phyloP scores from a whole-genome alignment of 2,797 vertebrate genomes.

The Odontamblyopus rebecca region DNA sequence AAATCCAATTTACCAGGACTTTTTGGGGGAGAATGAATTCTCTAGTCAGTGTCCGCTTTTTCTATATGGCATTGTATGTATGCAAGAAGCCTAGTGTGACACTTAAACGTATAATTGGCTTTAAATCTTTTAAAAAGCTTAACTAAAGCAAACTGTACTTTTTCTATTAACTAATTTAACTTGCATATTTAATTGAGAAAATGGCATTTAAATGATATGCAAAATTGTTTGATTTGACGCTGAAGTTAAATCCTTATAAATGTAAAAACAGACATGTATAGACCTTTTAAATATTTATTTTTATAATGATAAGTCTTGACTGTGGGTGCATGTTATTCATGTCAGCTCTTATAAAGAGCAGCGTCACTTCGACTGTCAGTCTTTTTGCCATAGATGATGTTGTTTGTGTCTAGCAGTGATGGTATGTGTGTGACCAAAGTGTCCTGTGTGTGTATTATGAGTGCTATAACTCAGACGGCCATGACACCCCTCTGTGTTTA shows the following conservation, averaged over 20 bases:
- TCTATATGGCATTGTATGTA: slow-evolving; percentile 36
- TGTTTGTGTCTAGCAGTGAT: slow-evolving; percentile 29
- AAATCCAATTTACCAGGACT: slow-evolving; percentile 77
- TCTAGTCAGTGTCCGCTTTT: slow-evolving; percentile 54
- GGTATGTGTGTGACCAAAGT: slow-evolving; percentile 30
- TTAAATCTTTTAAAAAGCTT: slow-evolving; percentile 21
- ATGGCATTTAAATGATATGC: background rate
- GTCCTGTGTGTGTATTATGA: slow-evolving; percentile 74
- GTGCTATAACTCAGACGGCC: slow-evolving; percentile 80
- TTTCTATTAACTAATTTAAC: background rate
- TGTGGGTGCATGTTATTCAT: slow-evolving; percentile 18
- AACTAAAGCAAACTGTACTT: background rate
- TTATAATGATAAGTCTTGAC: background rate
- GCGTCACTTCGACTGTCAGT: slow-evolving; percentile 15
- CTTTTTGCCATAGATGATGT: slow-evolving; percentile 37
- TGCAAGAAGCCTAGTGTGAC: slow-evolving; percentile 40
- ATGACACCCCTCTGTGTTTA: slow-evolving; percentile 76
- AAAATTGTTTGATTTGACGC: background rate
- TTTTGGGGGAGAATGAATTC: slow-evolving; percentile 13
- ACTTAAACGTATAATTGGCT: slow-evolving; percentile 51
- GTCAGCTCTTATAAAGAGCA: slow-evolving; percentile 40
- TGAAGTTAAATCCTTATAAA: background rate
- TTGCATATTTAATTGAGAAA: background rate
- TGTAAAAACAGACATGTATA: background rate
- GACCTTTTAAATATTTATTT: background rate